Evolutionary conservation across 1,140 invertebrate species (phyloP), one percentile per base, ranked within the genome.

Genomic region (Pemphigus obesinymphae): DNA sequence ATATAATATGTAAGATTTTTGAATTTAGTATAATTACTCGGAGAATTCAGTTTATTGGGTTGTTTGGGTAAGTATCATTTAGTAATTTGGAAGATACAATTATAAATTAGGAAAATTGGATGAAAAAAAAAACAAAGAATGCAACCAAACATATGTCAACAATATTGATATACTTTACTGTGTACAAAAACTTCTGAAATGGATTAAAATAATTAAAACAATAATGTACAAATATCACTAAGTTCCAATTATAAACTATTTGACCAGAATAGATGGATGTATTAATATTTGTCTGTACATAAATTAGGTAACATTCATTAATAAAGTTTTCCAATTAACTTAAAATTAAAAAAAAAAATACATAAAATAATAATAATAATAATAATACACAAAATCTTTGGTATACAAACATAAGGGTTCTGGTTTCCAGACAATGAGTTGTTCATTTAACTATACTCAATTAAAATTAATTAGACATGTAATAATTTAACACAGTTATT

Each of bases 221-320:
- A 80, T 80, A 61, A 80, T 80, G n/a, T 80, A 80, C 76, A 80
- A 80, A 80, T 80, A 80, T 61, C 53, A 61, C 37, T 61, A 80
- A 61, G 23, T 80, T 63, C 45, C 55, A 40, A 61, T 61, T 80
- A 80, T 29, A n/a, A 78, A 80, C 53, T 80, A 80, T 45, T 80
- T 80, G 76, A 80, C 76, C 76, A 80, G 76, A 80, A 61, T 78
- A 78, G 17, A 61, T 61, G 7, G 40, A 61, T 80, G 53, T 10
- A 2, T 80, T 45, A 45, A 45, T 45, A 20, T 78, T 58, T 58
- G 34, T 20, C 55, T 80, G 37, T 80, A 80, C 29, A 80, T 43
- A 40, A 78, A 58, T 78, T 58, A 80, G 76, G 76, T 80, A 80
- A 80, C 76, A 63, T 63, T 80, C 70, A 48, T 26, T 80, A 63